Evolutionary conservation across 2,113 vertebrate genomes (phyloP).

Genomic region (Mustela nigripes): DNA sequence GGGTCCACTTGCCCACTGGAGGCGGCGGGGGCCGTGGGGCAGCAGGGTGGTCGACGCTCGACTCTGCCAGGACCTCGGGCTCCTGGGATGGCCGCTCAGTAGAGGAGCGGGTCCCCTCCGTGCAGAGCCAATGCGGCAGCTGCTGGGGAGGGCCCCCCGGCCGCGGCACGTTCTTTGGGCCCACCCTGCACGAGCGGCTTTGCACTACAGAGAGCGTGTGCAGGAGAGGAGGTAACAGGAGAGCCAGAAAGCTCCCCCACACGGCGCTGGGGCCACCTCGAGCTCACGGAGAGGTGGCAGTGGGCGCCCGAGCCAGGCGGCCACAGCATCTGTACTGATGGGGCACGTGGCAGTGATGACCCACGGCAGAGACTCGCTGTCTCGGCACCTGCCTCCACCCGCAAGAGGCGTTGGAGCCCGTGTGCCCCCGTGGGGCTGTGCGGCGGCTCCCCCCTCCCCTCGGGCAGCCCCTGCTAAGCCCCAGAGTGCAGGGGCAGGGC

Average conservation of each 20-base stretch:
- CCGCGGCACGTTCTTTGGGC: neutral
- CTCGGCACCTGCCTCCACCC: accelerated
- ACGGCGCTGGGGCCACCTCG: neutral
- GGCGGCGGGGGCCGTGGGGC: no score
- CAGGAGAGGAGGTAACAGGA: neutral
- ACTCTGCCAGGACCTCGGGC: neutral
- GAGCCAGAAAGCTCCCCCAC: neutral
- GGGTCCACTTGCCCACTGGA: no score
- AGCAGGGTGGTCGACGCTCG: accelerated
- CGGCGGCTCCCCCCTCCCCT: accelerated
- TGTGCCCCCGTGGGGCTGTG: neutral
- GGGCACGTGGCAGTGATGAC: neutral
- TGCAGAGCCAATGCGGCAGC: neutral
- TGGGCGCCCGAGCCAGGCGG: neutral
- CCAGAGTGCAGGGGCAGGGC: accelerated
- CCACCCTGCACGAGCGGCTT: neutral
- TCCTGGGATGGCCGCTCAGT: accelerated
- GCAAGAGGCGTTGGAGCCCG: accelerated
- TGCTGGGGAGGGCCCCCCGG: no score
- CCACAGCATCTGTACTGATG: neutral
- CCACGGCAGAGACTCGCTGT: neutral
- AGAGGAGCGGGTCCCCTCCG: neutral
- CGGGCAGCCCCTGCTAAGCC: neutral
- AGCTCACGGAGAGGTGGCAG: neutral
- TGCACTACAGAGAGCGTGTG: neutral